Percentiles rank a stretch among this genome's conserved stretches.
These are phyloP conservation scores for Lordiphosa andalusiaca DNA, from an alignment of 2,888 invertebrate species.

Conservation along the genomic window DNA sequence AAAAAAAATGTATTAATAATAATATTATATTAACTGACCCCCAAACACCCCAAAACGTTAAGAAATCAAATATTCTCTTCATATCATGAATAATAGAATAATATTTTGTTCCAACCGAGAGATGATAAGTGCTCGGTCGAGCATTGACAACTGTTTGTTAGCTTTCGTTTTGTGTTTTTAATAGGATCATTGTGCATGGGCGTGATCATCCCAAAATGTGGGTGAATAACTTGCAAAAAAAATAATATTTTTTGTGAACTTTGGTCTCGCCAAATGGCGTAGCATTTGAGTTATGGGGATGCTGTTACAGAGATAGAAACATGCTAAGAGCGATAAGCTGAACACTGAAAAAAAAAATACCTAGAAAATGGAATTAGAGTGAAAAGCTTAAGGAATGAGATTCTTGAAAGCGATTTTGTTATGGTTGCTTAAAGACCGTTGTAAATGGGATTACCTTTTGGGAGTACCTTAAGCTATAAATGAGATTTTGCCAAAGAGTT, in stretches of 20 bases:
- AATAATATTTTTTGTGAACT: conserved; percentile 41
- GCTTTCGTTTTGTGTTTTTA: conserved; percentile 32
- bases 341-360: neutral
- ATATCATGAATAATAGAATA: conserved; percentile 23
- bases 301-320: too few species aligned
- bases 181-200: conserved; percentile 35
- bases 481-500: too few species aligned
- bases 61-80: conserved; percentile 27
- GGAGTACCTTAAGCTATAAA: too few species aligned
- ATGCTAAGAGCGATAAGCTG: neutral
- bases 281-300: too few species aligned
- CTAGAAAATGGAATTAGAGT: too few species aligned
- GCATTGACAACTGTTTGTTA: conserved; percentile 42
- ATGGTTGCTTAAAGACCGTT: too few species aligned
- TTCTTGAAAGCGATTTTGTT: too few species aligned
- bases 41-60: conserved; percentile 20
- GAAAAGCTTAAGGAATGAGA: too few species aligned
- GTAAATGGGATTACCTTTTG: too few species aligned
- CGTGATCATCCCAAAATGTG: conserved; percentile 46
- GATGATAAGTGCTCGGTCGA: conserved; percentile 38
- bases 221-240: conserved; percentile 60
- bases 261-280: conserved; percentile 28
- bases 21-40: conserved; percentile 36
- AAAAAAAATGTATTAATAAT: neutral
- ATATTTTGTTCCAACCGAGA: conserved; percentile 19